Evolutionary conservation across 2,113 vertebrate genomes (phyloP), one percentile per base, ranked within the genome.

Genomic region (Mesocricetus auratus): DNA sequence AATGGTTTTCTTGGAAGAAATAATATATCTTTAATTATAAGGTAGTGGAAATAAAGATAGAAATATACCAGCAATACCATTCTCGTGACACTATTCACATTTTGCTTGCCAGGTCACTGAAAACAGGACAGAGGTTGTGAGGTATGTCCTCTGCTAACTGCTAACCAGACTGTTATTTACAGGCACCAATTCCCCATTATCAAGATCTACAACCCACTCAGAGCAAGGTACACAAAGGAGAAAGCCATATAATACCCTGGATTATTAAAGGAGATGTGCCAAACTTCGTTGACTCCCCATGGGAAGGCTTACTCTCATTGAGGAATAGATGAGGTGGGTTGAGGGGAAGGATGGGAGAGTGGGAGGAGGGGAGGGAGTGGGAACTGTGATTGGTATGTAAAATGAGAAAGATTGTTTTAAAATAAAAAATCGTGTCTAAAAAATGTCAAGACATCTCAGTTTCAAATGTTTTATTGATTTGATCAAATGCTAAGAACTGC

Each of bases 81-180:
- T 73, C 93, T 89, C 94, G 56, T 77, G 89, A n/a, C 33, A 97
- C 83, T 89, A 16, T 64, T 96, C 58, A 45, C 88, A 95, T 96
- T 78, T 11, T 97, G 83, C 58, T 98, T 98, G 98, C 90, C 97
- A 98, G 97, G 97, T 98, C 98, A 98, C 89, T 97, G 94, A 96
- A 98, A 98, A 98, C 90, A 96, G 95, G 91, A 98, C 96, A 97
- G 94, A 98, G 96, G 93, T 97, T 98, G 86, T 97, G 86, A 98
- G 98, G 96, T 97, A 95, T 95, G 85, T 97, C 92, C 75, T 96
- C 91, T 97, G 94, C 97, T 96, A 92, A 98, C 96, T 98, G 94
- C 96, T 95, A 90, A 97, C 96, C 97, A 95, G 82, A 95, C 68
- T 87, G 98, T 97, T 97, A 93, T 98, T 98, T 97, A 93, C 86